Percentiles rank a stretch among this genome's conserved stretches.
phyloP scores from a whole-genome alignment of 2,113 vertebrate species.

The Takifugu flavidus region DNA sequence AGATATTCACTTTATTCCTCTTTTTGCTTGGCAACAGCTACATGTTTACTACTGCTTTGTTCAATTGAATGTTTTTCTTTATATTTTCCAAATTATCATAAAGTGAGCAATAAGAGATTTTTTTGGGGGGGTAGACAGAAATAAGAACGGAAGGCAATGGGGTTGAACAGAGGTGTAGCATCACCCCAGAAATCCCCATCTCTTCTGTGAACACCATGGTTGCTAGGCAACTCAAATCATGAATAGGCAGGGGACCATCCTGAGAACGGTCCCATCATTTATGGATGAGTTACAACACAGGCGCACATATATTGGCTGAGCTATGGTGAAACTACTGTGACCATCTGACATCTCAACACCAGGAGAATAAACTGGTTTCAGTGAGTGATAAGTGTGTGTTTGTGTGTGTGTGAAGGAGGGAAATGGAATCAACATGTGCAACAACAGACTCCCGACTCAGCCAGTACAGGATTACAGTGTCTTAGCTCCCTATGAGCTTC shows the following conservation, averaged over 20 bases:
- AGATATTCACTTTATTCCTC: neutral
- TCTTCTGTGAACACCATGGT: slow-evolving; percentile 50
- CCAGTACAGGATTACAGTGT: slow-evolving; percentile 44
- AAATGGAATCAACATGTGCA: slow-evolving; percentile 50
- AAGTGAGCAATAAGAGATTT: too few relatives aligned
- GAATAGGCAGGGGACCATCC: slow-evolving; percentile 63
- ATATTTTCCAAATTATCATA: too few relatives aligned
- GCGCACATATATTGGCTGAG: slow-evolving; percentile 44
- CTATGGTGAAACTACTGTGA: slow-evolving; percentile 55
- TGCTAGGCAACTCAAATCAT: slow-evolving; percentile 76
- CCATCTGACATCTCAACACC: slow-evolving; percentile 66
- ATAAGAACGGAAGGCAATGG: slow-evolving; percentile 19
- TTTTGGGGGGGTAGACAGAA: neutral
- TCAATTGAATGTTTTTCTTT: too few relatives aligned
- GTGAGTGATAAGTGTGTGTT: slow-evolving; percentile 1
- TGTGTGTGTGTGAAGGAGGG: slow-evolving; percentile 5
- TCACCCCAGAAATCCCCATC: slow-evolving; percentile 40
- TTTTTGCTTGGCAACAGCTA: neutral
- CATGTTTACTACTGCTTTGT: neutral
- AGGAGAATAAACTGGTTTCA: slow-evolving; percentile 48
- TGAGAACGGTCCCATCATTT: slow-evolving; percentile 55
- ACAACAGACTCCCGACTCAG: slow-evolving; percentile 39
- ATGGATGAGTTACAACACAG: slow-evolving; percentile 62
- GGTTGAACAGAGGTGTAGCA: slow-evolving; percentile 40
- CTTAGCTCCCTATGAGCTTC: slow-evolving; percentile 13